Evolutionary conservation across 1,140 invertebrate species (phyloP), one percentile per base, ranked within the genome.

Genomic region (Drosophila arizonae): DNA sequence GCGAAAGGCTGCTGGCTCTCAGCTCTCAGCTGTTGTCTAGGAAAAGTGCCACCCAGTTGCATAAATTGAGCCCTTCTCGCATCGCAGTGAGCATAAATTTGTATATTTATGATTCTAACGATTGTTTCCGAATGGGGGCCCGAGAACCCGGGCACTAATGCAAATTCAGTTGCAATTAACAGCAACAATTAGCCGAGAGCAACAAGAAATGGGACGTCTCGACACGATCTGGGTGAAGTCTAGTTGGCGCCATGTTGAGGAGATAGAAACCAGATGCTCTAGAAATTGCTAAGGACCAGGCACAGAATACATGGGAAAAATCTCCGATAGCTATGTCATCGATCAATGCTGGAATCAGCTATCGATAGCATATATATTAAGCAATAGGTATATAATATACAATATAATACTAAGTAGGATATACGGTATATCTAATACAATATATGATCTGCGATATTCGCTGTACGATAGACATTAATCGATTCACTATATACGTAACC

Each of bases 1-100:
- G 61, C 50, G 51, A 55, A 41, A 33, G 41, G 63, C 46, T 13
- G 9, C 10, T 15, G 15, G 64, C 6, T 4, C 28, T 30, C 28
- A 4, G 3, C 28, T 30, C 28, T 30, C 21, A 24, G 21, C 21
- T 26, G n/a, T 5, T 10, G 6, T 6, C 1, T 17, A 24, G 39
- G 58, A 63, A 65, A 68, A 77, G 74, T 76, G 78, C 79, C 72
- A 85, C 74, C 81, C 81, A 85, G 77, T 87, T 87, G 81, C 71
- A 81, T 87, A 87, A 78, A 80, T 77, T 80, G 75, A 55, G 43
- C 13, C 52, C 17, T 66, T 1, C 10, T 39, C 36, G 36, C 36
- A 36, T 36, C 45, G 33, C 79, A 69, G 77, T 80, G 81, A 81
- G 61, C 78, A 81, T 77, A 80, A 80, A 86, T 86, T 81, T 86